Base-by-base conservation (phyloP, 2,113 vertebrate species). In the Bambusicola thoracicus region DNA sequence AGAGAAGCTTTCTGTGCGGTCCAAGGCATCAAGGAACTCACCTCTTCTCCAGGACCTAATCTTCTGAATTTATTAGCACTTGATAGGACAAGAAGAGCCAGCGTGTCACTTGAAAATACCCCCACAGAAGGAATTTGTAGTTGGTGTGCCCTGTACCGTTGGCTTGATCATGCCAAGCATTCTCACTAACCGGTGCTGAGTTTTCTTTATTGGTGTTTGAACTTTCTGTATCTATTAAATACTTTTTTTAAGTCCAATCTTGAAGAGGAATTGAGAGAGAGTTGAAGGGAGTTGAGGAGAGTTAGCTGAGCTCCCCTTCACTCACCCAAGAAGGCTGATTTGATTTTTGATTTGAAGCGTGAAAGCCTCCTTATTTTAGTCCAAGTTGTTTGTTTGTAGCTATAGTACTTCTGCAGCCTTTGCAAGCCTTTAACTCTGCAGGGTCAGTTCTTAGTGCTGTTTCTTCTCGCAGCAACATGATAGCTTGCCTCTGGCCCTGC, bases 51-150 rank as follows among this genome's bases (percentile, higher is more conserved):
- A 56, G 38, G 13, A 58, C 4, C 15, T 36, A 38, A 34, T 14
- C 18, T 77, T 80, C 38, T 12, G 29, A 21, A 16, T 61, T 78
- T 76, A 5, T 49, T 85, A 63, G 22, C 10, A 7, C 6, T 1
- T 24, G 36, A 4, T 3, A 69, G 4, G 27, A 88, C 34, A 69
- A 48, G 17, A 24, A 17, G 41, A 83, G 38, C 22, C 20, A 41
- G 18, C 38, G 18, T 62, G 18, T 30, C 4, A 3, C 6, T 7
- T 8, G 4, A 53, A 82, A 87, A 34, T 4, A 7, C 1, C 12
- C 22, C 6, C 0, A 1, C 43, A 46, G 32, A 53, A 13, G 7
- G 16, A 30, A n/a, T 10, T 13, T 34, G 41, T 59, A 32, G 55
- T 13, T 72, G 36, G 20, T 0, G 2, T 11, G 19, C 6, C 13